Base-by-base conservation (phyloP, 2,797 vertebrate species). In the Scleropages formosus region DNA sequence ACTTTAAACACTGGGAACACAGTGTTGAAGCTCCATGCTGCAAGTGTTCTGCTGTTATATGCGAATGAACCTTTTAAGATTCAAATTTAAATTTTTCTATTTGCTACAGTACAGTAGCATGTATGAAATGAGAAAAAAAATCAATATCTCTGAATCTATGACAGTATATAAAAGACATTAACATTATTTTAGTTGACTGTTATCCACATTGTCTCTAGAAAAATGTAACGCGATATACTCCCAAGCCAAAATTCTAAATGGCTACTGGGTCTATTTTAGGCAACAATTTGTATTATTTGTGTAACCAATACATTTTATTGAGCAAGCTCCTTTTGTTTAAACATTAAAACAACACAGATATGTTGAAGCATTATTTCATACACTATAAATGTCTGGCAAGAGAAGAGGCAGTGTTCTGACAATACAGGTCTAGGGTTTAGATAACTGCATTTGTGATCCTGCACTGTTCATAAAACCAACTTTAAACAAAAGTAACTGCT, bases 81-180 rank as follows among this genome's bases (percentile, higher is more conserved):
- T 39, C 31, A 6, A 6, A 39, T 39, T 39, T 39, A 39, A 39
- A 39, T 39, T 6, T 39, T 8, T 61, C 59, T 18, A 15, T 18
- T 61, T 61, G 15, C n/a, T n/a, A 18, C 8, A 61, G 67, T 49
- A 47, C 26, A 47, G 27, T 26, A 44, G 22, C 67, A 24, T 69
- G 20, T 51, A 24, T 12, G 2, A 47, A 53, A 69, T 47, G 15
- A 26, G 24, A 46, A n/a, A 69, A n/a, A 53, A 51, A 51, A 20
- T 69, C 66, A 9, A 69, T 69, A 53, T 69, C 66, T 47, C 47
- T 69, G 69, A 49, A 69, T 69, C 13, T 69, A 22, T 69, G n/a
- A 47, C 59, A 49, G 66, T 20, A 51, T 47, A 53, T 24, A n/a
- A 8, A 44, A 67, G 65, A 49, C 65, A 47, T 46, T 44, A 67